Evolutionary conservation across 35 echinoderm and acorn worm species (phyloP).

Genomic region (Eucidaris tribuloides): DNA sequence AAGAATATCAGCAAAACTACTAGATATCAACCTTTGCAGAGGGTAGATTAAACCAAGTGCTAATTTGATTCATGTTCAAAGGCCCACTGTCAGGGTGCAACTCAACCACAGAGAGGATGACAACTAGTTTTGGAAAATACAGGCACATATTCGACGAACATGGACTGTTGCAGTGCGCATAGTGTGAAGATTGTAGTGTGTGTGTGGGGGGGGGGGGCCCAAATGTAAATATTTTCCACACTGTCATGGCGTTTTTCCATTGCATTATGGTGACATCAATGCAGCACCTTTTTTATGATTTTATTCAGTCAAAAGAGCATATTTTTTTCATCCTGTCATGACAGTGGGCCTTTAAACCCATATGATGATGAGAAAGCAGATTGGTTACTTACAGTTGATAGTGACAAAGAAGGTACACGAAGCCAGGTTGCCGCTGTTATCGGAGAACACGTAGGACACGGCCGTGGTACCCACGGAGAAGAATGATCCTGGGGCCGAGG

Average conservation of each 20-base stretch:
- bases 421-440: slow-evolving; percentile 54
- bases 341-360: too few relatives aligned
- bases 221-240: background rate
- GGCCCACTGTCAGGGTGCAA: background rate
- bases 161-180: too few relatives aligned
- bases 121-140: background rate
- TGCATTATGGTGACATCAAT: background rate
- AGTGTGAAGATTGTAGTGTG: too few relatives aligned
- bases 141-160: background rate
- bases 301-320: background rate
- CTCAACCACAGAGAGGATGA: background rate
- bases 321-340: too few relatives aligned
- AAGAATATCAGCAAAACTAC: too few relatives aligned
- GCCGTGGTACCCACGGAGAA: slow-evolving; percentile 57
- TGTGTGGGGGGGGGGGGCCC: too few relatives aligned
- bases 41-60: too few relatives aligned
- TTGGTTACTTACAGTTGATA: slow-evolving; percentile 43
- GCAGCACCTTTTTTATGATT: background rate
- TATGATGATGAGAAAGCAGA: background rate
- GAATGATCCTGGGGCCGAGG: slow-evolving; percentile 16
- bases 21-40: too few relatives aligned
- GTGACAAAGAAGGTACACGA: slow-evolving; percentile 63
- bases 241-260: too few relatives aligned
- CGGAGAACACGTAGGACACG: slow-evolving; percentile 57
- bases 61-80: too few relatives aligned